Percentiles rank a stretch among this genome's conserved stretches.
phyloP scores from a whole-genome alignment of 1,140 invertebrate species.

The Drosophila prosaltans region DNA sequence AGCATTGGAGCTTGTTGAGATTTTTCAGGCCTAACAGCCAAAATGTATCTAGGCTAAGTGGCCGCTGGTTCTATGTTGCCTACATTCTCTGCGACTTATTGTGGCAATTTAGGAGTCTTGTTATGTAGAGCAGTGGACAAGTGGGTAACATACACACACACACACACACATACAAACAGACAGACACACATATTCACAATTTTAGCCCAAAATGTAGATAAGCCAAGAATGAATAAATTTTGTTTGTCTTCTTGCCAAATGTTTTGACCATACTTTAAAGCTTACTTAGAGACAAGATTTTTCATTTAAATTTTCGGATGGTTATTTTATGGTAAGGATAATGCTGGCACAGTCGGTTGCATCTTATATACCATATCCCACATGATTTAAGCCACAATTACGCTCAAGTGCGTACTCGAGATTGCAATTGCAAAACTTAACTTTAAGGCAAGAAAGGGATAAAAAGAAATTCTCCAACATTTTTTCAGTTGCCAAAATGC shows the following conservation, averaged over 20 bases:
- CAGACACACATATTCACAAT: neutral
- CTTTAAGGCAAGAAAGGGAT: slow-evolving; percentile 22
- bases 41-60: slow-evolving; percentile 34
- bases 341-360: slow-evolving; percentile 50
- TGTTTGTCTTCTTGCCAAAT: slow-evolving; percentile 35
- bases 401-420: slow-evolving; percentile 76
- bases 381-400: slow-evolving; percentile 60
- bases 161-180: neutral
- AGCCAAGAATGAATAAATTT: slow-evolving; percentile 24
- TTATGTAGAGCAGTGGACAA: slow-evolving; percentile 18
- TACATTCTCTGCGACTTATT: slow-evolving; percentile 2
- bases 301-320: slow-evolving; percentile 74
- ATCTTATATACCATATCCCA: slow-evolving; percentile 23
- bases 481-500: slow-evolving; percentile 70
- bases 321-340: slow-evolving; percentile 66
- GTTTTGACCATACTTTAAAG: slow-evolving; percentile 24
- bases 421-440: slow-evolving; percentile 65
- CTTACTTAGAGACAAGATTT: slow-evolving; percentile 25
- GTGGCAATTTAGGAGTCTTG: slow-evolving; percentile 63
- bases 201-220: slow-evolving; percentile 41
- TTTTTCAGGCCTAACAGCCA: slow-evolving; percentile 31
- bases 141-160: slow-evolving; percentile 26
- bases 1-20: slow-evolving; percentile 30
- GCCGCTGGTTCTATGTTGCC: slow-evolving; percentile 41
- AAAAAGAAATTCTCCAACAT: slow-evolving; percentile 11